Conservation (phyloP, 2,888 invertebrate species). For the Dioctria rufipes region DNA sequence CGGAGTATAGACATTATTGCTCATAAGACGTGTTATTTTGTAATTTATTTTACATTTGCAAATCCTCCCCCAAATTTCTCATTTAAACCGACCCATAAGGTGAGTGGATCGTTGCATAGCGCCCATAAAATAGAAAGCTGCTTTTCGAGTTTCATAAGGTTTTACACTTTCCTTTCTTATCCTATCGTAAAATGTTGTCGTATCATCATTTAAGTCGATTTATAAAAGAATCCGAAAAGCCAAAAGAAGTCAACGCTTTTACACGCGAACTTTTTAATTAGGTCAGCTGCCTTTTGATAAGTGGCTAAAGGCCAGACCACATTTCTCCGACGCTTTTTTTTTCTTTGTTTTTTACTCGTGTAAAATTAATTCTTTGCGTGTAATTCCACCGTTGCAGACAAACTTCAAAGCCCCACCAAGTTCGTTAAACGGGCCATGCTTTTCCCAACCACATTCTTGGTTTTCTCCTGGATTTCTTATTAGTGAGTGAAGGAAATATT, state of each 20-base stretch:
- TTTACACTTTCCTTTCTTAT: neutral
- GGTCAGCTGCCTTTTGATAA: neutral
- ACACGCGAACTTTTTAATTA: constrained; percentile 27
- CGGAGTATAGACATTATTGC: no score
- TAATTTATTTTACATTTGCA: no score
- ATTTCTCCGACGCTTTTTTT: neutral
- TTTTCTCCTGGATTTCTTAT: neutral
- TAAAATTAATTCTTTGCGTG: constrained; percentile 22
- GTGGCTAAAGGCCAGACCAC: neutral
- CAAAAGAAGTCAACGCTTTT: constrained; percentile 1
- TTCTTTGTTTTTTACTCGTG: neutral
- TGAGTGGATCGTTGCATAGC: no score
- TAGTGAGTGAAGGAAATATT: neutral
- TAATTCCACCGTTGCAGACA: neutral
- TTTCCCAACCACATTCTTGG: neutral
- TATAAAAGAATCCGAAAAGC: neutral
- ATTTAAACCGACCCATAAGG: no score
- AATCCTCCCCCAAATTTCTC: no score
- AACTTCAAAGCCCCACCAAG: neutral
- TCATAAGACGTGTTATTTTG: no score
- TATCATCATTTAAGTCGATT: neutral
- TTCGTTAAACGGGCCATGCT: neutral
- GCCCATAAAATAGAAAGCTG: neutral
- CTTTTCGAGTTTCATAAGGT: neutral
- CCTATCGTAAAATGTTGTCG: neutral